Evolutionary conservation across 2,888 invertebrate genomes (phyloP).

Genomic region (Mesorhabditis sp.): DNA sequence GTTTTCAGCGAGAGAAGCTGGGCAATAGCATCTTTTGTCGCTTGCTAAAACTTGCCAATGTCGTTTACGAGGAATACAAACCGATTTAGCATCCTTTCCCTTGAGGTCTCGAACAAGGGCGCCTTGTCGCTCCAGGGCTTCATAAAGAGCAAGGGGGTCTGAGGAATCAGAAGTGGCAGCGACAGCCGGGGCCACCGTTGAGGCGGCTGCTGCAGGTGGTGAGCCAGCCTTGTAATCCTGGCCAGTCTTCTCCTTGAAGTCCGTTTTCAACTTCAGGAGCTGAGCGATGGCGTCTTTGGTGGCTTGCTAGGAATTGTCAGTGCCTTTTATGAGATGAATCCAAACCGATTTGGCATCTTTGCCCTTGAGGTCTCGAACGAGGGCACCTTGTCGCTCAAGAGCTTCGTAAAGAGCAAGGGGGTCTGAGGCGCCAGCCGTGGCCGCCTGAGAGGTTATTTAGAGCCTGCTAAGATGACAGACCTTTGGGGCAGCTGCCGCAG

Average conservation of each 20-base stretch:
- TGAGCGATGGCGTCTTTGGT: conserved; percentile 66
- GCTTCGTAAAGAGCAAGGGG: conserved; percentile 14
- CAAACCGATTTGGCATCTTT: conserved; percentile 60
- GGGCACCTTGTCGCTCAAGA: conserved; percentile 66
- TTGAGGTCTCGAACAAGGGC: conserved; percentile 72
- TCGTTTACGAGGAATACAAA: not conserved
- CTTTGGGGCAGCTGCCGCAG: conserved; percentile 5
- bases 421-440: not conserved
- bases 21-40: conserved; percentile 66
- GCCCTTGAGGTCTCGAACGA: conserved; percentile 69
- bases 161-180: conserved; percentile 5
- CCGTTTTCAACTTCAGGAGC: conserved; percentile 72
- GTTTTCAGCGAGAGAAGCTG: conserved; percentile 71
- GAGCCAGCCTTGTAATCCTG: conserved; percentile 9
- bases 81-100: conserved; percentile 60
- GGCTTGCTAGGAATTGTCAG: conserved; percentile 38
- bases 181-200: not conserved
- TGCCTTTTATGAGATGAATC: not conserved
- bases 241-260: conserved; percentile 74
- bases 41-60: conserved; percentile 27
- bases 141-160: conserved; percentile 13
- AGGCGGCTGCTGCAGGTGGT: conserved; percentile 7
- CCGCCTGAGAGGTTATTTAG: not conserved
- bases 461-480: not conserved
- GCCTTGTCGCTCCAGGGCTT: conserved; percentile 62